phyloP scores from a whole-genome alignment of 2,113 vertebrate genomes.

The Lampris incognitus region DNA sequence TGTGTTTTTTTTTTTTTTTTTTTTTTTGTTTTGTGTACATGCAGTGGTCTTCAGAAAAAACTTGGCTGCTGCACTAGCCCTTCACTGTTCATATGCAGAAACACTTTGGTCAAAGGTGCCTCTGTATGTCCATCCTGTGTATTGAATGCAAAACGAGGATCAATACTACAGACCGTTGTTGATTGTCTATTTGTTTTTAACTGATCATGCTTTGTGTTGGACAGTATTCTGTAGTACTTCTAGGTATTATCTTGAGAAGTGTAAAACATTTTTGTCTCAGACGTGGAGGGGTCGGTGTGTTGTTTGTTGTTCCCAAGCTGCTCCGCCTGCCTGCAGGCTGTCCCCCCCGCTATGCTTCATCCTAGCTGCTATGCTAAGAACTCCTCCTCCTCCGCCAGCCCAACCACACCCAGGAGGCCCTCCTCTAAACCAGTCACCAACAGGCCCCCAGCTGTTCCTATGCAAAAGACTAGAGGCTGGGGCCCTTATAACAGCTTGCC shows the following conservation, averaged over 20 bases:
- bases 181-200: constrained; percentile 74
- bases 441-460: constrained; percentile 80
- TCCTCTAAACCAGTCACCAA: constrained; percentile 63
- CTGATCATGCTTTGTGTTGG: constrained; percentile 74
- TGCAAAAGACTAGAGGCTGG: constrained; percentile 81
- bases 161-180: constrained; percentile 77
- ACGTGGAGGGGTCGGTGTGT: constrained; percentile 46
- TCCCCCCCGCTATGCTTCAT: constrained; percentile 58
- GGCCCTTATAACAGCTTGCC: constrained; percentile 68
- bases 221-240: constrained; percentile 81
- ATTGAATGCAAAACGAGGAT: constrained; percentile 80
- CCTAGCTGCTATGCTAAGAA: constrained; percentile 76
- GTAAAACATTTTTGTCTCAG: constrained; percentile 56
- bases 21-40: constrained; percentile 67
- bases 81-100: constrained; percentile 83
- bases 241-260: constrained; percentile 75
- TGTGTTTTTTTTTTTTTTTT: constrained; percentile 28
- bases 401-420: constrained; percentile 70
- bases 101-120: constrained; percentile 82
- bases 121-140: constrained; percentile 80
- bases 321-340: constrained; percentile 73
- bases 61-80: constrained; percentile 76
- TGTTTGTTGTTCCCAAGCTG: constrained; percentile 71
- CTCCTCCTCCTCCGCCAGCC: constrained; percentile 47
- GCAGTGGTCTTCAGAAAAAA: constrained; percentile 68